Percentiles rank a stretch among this genome's conserved stretches.
Conservation (phyloP, 2,797 vertebrate species). For the Hoplostethus atlanticus region DNA sequence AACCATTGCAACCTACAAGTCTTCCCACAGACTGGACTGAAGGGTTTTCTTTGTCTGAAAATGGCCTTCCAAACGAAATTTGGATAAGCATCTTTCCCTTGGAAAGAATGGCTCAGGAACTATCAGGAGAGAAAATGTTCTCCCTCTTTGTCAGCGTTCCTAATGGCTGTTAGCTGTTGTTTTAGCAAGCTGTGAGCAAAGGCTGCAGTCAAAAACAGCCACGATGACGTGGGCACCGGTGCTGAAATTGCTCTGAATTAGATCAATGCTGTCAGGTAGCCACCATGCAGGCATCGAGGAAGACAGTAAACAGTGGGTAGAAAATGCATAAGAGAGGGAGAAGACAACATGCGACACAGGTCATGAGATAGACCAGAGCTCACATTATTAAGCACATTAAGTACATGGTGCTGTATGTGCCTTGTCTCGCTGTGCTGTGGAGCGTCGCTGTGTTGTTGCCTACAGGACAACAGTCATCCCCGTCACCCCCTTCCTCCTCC, state of each 20-base stretch:
- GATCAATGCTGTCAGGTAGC: conserved; percentile 56
- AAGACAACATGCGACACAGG: conserved; percentile 25
- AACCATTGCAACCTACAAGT: conserved; percentile 39
- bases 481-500: conserved; percentile 24
- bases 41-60: conserved; percentile 4
- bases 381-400: conserved; percentile 5
- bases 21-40: conserved; percentile 19
- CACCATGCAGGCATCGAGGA: conserved; percentile 13
- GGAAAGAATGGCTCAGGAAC: conserved; percentile 8
- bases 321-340: conserved; percentile 37
- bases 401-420: background rate
- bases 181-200: conserved; percentile 56
- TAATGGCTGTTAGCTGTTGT: conserved; percentile 36
- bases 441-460: conserved; percentile 32
- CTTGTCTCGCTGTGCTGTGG: conserved; percentile 43
- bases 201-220: conserved; percentile 41
- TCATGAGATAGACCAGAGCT: conserved; percentile 5
- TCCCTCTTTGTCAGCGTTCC: conserved; percentile 21
- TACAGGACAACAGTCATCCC: conserved; percentile 44
- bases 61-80: conserved; percentile 23
- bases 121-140: conserved; percentile 33
- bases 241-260: conserved; percentile 37
- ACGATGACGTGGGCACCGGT: conserved; percentile 51
- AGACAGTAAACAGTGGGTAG: conserved; percentile 16
- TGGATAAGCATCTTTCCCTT: conserved; percentile 25